phyloP scores from a whole-genome alignment of 2,797 vertebrate genomes.

The Sitta carolinensis region DNA sequence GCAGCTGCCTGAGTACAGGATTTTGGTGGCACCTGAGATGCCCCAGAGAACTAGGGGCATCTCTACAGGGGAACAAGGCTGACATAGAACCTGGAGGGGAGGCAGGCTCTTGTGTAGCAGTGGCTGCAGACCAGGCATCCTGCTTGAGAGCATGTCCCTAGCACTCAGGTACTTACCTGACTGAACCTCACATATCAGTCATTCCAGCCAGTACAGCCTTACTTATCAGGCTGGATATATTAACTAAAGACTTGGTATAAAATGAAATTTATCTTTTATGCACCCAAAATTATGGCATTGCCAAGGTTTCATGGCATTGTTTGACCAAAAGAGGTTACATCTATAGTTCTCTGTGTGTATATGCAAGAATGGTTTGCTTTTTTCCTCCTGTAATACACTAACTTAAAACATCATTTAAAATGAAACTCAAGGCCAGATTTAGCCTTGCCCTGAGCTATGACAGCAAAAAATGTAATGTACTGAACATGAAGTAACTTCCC shows the following conservation, averaged over 20 bases:
- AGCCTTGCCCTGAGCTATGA: slow-evolving; percentile 33
- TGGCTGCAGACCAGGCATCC: neutral
- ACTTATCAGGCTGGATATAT: neutral
- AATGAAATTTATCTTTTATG: neutral
- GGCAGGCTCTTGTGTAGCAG: neutral
- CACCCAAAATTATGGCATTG: neutral
- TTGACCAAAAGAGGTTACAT: neutral
- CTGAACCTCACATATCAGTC: neutral
- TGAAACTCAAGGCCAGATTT: slow-evolving; percentile 1
- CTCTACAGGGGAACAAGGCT: accelerated
- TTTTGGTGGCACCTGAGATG: neutral
- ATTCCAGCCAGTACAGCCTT: neutral
- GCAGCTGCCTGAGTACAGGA: neutral
- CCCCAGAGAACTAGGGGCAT: neutral
- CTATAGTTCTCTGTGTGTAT: neutral
- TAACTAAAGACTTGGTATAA: neutral
- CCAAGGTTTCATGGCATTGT: neutral
- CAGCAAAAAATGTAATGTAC: neutral
- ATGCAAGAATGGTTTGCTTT: neutral
- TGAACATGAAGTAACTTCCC: neutral
- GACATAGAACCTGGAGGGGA: neutral
- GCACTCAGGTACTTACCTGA: neutral
- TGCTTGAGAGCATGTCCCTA: neutral
- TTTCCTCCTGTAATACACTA: neutral
- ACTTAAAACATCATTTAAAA: slow-evolving; percentile 18